Base-by-base conservation (phyloP, 2,113 vertebrate species). In the Epinephelus cyanopodus region DNA sequence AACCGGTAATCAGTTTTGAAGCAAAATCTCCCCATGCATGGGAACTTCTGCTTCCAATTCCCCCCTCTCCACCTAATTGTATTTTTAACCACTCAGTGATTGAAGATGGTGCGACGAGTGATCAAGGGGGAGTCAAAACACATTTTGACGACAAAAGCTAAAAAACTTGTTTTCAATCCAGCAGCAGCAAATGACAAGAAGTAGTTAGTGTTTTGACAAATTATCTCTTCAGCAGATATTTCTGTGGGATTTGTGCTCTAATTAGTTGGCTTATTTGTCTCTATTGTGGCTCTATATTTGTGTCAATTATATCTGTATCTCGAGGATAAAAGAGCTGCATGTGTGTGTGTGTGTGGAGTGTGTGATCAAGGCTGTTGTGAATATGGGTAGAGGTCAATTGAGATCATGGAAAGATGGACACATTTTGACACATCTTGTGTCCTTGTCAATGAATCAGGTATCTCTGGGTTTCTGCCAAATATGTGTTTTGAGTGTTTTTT, bases 161-260 rank as follows among this genome's bases (percentile, higher is more conserved):
- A 54, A 54, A 70, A 74, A 52, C 11, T 27, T 18, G 47, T 53
- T 74, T 70, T 65, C 39, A 70, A 53, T 45, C 29, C 67, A 77
- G 47, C 69, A 47, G 53, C 39, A 29, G 39, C 21, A 62, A 82
- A 76, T 82, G 53, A 84, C 77, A 73, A 77, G 29, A 82, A 11
- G 17, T 71, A 58, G 50, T 83, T 77, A 45, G n/a, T 56, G 25
- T 21, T 76, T 66, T 80, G 76, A 87, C 75, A 76, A 83, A 88
- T 80, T 1, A 81, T 75, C 61, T 65, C 37, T 15, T 13, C 17
- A 25, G 48, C 52, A 65, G 58, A 82, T 61, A 83, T 75, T 88
- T 85, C 54, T 47, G 4, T 82, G 39, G 56, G 70, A 73, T 65
- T 84, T 67, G 21, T 56, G 58, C 21, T 65, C 68, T 80, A 74